These are phyloP conservation scores for Mixornis gularis DNA, from an alignment of 2,113 vertebrate genomes.

Conservation along the genomic window DNA sequence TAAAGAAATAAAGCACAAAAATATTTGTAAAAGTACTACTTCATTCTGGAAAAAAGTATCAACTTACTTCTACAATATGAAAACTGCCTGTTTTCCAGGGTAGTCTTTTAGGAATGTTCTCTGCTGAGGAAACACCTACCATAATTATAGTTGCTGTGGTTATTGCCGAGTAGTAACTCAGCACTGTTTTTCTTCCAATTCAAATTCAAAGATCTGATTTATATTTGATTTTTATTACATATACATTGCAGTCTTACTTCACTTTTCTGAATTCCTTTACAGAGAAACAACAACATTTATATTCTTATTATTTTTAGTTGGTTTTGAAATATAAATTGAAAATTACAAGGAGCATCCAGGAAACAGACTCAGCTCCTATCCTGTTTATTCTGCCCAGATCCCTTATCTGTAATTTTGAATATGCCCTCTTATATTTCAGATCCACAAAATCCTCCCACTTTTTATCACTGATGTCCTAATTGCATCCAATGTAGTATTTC, in stretches of 20 bases:
- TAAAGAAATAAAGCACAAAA: not conserved
- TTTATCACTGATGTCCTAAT: not conserved
- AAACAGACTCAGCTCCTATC: not conserved
- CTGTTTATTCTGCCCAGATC: not conserved
- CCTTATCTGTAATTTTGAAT: not conserved
- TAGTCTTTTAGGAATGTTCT: not conserved
- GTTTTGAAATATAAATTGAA: not conserved
- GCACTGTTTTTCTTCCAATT: not conserved
- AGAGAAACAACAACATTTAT: not conserved
- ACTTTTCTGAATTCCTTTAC: not conserved
- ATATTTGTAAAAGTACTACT: not conserved
- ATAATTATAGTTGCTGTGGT: not conserved
- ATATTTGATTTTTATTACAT: not conserved
- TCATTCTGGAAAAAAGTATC: not conserved
- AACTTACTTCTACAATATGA: not conserved
- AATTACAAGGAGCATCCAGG: not conserved
- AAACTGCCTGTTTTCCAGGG: not conserved
- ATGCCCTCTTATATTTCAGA: not conserved
- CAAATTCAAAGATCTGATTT: not conserved
- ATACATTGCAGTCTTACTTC: not conserved
- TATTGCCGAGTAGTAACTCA: not conserved
- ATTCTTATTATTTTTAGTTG: not conserved
- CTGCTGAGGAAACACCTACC: not conserved
- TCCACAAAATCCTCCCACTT: not conserved
- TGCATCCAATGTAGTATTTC: not conserved